phyloP scores from a whole-genome alignment of 2,113 vertebrate genomes.

The Syrrhaptes paradoxus region DNA sequence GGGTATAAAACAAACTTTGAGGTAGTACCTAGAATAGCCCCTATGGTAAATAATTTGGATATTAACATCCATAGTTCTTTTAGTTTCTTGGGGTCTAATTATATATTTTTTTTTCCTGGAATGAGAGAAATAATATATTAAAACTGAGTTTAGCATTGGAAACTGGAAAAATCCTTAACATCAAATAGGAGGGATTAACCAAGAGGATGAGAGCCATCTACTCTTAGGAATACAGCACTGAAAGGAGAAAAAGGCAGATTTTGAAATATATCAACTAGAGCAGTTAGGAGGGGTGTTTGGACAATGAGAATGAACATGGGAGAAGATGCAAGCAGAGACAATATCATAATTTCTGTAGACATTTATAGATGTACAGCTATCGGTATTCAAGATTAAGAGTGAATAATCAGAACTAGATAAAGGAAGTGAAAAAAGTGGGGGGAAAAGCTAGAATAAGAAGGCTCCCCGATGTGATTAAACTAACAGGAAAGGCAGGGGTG shows the following conservation, averaged over 20 bases:
- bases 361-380: not conserved
- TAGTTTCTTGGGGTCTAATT: not conserved
- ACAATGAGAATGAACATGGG: not conserved
- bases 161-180: not conserved
- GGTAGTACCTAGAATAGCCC: not conserved
- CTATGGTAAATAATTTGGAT: not conserved
- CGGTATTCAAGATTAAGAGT: not conserved
- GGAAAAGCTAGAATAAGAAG: not conserved
- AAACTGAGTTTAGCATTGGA: not conserved
- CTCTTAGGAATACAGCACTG: not conserved
- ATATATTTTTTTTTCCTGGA: not conserved
- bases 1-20: not conserved
- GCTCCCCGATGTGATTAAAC: accelerated
- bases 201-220: not conserved
- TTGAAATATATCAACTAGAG: not conserved
- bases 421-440: not conserved
- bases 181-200: not conserved
- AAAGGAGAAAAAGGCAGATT: not conserved
- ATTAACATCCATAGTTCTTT: not conserved
- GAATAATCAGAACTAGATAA: not conserved
- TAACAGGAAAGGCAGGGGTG: not conserved
- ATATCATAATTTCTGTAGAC: not conserved
- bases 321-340: not conserved
- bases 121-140: not conserved
- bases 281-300: not conserved